phyloP scores from a whole-genome alignment of 2,888 invertebrate genomes.

The Leptarthrus brevirostris region DNA sequence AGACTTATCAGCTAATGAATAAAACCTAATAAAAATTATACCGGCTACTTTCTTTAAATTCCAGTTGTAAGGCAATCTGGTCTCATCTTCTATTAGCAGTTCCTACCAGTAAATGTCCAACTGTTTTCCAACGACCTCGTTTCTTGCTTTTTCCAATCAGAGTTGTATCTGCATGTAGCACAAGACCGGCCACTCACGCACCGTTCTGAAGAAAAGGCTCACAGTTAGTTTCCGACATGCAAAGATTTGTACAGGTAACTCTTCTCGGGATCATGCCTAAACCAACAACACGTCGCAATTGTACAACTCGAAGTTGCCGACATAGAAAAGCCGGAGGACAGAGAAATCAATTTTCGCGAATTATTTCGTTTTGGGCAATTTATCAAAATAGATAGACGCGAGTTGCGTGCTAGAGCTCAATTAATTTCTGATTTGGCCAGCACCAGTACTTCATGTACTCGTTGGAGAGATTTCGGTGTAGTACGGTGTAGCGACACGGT shows the following conservation, averaged over 20 bases:
- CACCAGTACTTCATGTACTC: conserved; percentile 55
- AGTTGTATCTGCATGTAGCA: conserved; percentile 50
- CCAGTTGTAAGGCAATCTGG: background rate
- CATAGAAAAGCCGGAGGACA: conserved; percentile 15
- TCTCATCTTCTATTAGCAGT: background rate
- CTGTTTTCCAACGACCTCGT: conserved; percentile 4
- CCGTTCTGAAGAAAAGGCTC: conserved; percentile 23
- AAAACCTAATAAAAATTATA: too few relatives aligned
- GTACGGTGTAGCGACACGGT: background rate
- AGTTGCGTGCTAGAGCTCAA: conserved; percentile 57
- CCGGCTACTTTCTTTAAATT: background rate
- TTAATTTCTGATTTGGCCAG: conserved; percentile 58
- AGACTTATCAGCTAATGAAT: too few relatives aligned
- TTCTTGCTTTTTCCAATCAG: conserved; percentile 24
- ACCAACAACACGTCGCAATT: conserved; percentile 18
- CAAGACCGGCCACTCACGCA: conserved; percentile 53
- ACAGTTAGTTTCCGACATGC: conserved; percentile 51
- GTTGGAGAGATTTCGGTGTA: conserved; percentile 27
- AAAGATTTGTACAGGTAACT: conserved; percentile 40
- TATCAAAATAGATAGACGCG: conserved; percentile 58
- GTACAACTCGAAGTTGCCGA: conserved; percentile 34
- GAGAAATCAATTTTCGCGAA: conserved; percentile 56
- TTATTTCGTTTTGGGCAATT: conserved; percentile 57
- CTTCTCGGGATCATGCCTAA: conserved; percentile 19
- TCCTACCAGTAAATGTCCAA: conserved; percentile 26